Conservation (phyloP, 2,113 vertebrate genomes). For the Myrmecophaga tridactyla region DNA sequence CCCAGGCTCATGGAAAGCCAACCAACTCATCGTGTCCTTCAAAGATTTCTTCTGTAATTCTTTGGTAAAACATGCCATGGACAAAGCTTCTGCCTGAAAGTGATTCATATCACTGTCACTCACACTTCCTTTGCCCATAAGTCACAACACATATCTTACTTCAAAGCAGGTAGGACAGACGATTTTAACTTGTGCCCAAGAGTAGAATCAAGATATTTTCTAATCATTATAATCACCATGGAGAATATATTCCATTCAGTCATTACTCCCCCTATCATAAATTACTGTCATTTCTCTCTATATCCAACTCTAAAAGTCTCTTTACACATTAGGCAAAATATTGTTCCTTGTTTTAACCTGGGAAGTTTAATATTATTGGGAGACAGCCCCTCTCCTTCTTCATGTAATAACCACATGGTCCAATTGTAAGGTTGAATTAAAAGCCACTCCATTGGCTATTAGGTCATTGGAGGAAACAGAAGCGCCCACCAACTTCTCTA, state of each 20-base stretch:
- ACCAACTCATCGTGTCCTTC: not conserved
- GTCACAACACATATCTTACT: not conserved
- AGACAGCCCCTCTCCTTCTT: not conserved
- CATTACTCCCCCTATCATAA: not conserved
- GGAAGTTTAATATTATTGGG: not conserved
- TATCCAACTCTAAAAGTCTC: not conserved
- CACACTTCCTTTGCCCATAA: not conserved
- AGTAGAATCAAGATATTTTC: not conserved
- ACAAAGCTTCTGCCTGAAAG: not conserved
- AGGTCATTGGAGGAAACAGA: not conserved
- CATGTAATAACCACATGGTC: not conserved
- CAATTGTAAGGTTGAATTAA: not conserved
- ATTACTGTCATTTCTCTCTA: not conserved
- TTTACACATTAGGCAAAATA: not conserved
- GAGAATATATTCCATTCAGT: not conserved
- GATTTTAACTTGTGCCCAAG: not conserved
- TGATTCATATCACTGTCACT: not conserved
- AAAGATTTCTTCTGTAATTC: not conserved
- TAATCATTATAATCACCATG: not conserved
- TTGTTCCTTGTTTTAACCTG: not conserved
- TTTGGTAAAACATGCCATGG: not conserved
- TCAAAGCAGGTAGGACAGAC: not conserved
- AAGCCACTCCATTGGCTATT: not conserved
- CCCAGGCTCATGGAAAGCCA: not conserved
- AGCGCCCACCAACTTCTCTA: not conserved